phyloP scores from a whole-genome alignment of 2,113 vertebrate genomes.

The Serilophus lunatus region DNA sequence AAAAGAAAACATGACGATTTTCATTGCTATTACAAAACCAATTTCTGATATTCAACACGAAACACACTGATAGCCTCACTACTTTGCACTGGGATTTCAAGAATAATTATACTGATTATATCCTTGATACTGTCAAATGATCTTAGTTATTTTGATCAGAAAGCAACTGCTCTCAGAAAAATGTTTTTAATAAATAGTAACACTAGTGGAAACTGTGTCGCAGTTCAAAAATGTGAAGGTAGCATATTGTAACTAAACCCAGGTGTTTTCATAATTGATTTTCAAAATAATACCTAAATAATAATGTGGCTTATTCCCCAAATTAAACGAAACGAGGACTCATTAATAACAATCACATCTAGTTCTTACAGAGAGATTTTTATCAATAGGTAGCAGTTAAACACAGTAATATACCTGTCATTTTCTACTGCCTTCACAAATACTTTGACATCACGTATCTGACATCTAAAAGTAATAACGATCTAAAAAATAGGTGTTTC shows the following conservation, averaged over 20 bases:
- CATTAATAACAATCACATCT: not conserved
- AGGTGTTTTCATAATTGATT: not conserved
- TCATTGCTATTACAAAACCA: not conserved
- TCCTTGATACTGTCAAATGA: not conserved
- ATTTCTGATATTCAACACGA: not conserved
- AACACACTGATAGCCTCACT: not conserved
- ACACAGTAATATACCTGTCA: not conserved
- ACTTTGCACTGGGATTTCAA: not conserved
- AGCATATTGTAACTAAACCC: not conserved
- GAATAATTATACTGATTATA: not conserved
- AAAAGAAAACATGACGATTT: not conserved
- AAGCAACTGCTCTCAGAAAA: not conserved
- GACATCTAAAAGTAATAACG: not conserved
- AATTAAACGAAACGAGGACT: not conserved
- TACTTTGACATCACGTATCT: not conserved
- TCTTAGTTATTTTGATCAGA: not conserved
- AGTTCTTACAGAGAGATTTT: not conserved
- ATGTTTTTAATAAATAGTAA: not conserved
- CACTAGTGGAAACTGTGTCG: not conserved
- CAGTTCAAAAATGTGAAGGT: not conserved
- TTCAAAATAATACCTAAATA: slow-evolving; percentile 18
- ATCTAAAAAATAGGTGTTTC: not conserved
- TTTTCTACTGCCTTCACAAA: slow-evolving; percentile 6
- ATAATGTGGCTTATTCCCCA: not conserved
- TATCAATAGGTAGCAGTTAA: slow-evolving; percentile 15